Conservation (phyloP, 2,888 invertebrate species). For the Mythimna vitellina region DNA sequence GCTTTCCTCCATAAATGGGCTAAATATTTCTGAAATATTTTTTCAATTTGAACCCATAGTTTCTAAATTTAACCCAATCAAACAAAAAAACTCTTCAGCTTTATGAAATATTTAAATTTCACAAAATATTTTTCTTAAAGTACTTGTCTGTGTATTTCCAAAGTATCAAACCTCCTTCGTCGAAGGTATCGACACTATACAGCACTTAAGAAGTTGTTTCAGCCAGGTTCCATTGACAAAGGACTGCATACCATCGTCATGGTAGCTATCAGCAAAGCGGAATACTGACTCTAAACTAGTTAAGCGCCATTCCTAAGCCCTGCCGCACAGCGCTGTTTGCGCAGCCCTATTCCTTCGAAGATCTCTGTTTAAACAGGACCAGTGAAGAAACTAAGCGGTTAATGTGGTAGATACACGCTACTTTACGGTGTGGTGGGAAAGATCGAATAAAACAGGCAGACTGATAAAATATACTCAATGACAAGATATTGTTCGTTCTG, state of each 20-base stretch:
- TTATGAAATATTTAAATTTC: no score
- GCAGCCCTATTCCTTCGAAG: constrained; percentile 50
- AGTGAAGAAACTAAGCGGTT: constrained; percentile 73
- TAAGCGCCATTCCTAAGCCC: constrained; percentile 28
- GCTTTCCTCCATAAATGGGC: no score
- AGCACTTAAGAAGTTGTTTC: constrained; percentile 29
- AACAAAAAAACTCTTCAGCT: no score
- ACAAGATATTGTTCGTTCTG: background rate
- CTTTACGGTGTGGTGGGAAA: background rate
- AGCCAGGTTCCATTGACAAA: constrained; percentile 28
- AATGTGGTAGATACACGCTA: constrained; percentile 60
- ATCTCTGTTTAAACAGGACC: constrained; percentile 67
- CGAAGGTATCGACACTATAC: background rate
- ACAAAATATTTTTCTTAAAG: no score
- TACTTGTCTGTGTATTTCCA: no score
- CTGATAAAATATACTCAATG: background rate
- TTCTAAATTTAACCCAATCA: no score
- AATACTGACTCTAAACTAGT: constrained; percentile 33
- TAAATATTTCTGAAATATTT: no score
- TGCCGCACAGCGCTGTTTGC: constrained; percentile 46
- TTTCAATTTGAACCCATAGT: no score
- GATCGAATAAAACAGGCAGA: constrained; percentile 8
- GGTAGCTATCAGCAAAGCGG: constrained; percentile 22
- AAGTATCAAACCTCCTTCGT: background rate
- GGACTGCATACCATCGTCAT: constrained; percentile 22